Conservation (phyloP, 2,113 vertebrate genomes). For the Nesospiza acunhae region DNA sequence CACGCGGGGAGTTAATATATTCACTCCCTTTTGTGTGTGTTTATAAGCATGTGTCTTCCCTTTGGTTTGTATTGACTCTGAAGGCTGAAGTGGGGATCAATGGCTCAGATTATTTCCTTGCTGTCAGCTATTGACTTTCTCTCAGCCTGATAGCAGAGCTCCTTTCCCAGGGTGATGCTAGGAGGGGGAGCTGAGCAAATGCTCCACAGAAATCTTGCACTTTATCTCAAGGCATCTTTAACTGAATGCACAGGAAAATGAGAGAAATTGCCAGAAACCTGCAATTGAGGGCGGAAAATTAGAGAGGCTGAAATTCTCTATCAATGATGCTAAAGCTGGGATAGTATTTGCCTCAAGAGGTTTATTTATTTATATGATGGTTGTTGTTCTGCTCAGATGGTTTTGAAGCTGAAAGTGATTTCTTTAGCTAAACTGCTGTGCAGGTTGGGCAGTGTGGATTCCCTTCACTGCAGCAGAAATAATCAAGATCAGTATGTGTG, state of each 20-base stretch:
- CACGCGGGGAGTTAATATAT: slow-evolving; percentile 64
- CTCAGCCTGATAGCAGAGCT: slow-evolving; percentile 65
- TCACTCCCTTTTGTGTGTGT: slow-evolving; percentile 11
- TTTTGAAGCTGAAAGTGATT: slow-evolving; percentile 5
- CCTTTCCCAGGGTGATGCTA: slow-evolving; percentile 18
- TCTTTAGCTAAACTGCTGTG: background rate
- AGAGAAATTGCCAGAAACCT: background rate
- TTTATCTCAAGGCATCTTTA: slow-evolving; percentile 24
- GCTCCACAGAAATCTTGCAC: background rate
- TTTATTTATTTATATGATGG: background rate
- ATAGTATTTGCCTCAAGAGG: background rate
- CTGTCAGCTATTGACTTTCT: slow-evolving; percentile 82
- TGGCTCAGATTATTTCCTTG: slow-evolving; percentile 78
- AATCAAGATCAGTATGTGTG: background rate
- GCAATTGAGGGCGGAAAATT: background rate
- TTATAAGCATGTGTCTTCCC: slow-evolving; percentile 47
- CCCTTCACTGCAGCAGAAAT: background rate
- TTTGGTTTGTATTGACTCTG: slow-evolving; percentile 71
- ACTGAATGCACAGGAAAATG: background rate
- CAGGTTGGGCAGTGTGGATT: background rate
- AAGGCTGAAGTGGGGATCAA: slow-evolving; percentile 76
- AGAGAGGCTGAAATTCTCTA: background rate
- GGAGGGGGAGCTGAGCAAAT: background rate
- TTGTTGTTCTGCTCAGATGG: background rate
- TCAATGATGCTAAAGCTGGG: background rate